Evolutionary conservation across 2,797 vertebrate genomes (phyloP), one percentile per base, ranked within the genome.

Genomic region (Liparis tanakae): DNA sequence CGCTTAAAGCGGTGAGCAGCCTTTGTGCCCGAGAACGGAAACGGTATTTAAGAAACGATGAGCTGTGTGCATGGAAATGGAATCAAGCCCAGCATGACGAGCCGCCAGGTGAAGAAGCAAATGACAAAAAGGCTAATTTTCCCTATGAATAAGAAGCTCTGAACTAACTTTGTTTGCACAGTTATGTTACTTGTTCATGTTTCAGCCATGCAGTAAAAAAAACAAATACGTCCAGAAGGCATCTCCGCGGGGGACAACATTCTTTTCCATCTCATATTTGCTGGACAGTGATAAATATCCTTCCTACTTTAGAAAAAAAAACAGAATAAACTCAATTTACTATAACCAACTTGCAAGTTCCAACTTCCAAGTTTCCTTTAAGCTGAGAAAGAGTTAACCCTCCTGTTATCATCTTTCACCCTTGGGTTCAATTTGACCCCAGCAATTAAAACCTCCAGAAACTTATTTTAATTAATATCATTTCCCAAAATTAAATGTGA

Each of bases 11-110:
- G 56, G 18, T 56, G 60, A 60, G 65, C 60, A 54, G 62, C 44
- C 66, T 79, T 69, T 57, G 70, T 14, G 86, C 82, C 85, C 71
- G 17, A 53, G 73, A 78, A 74, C 78, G 51, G 60, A 57, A 74
- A 74, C 77, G 79, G 46, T 77, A 86, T 89, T 89, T 86, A 54
- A 63, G 72, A 78, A 39, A 17, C n/a, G 62, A 81, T 76, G 75
- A 79, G 76, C 70, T 67, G 63, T 48, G 73, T 65, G 68, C 25
- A 50, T 57, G 61, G 68, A 63, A 63, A 78, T 68, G 51, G 61
- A 57, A 76, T 74, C 53, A 41, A 46, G 62, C 62, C 5, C 56
- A 61, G 56, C 51, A 2, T 53, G 34, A 34, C n/a, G 51, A 71
- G 44, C 25, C 34, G 14, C 59, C 34, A 10, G 20, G 55, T 15